Conservation (phyloP, 2,888 invertebrate genomes). For the Hirtodrosophila cameraria region DNA sequence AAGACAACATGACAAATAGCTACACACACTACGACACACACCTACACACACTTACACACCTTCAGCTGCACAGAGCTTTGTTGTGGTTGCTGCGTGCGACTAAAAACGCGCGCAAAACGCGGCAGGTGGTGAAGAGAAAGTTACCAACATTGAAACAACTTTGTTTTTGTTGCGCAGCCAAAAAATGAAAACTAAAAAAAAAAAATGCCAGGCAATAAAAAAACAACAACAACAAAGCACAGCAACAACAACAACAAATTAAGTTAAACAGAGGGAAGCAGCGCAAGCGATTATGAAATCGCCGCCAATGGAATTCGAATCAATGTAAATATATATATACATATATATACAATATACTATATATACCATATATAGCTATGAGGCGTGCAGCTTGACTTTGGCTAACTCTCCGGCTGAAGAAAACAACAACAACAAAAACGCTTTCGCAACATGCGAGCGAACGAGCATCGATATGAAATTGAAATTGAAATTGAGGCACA, state of each 20-base stretch:
- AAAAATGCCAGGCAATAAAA: constrained; percentile 55
- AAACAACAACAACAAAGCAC: constrained; percentile 32
- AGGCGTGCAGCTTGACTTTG: constrained; percentile 58
- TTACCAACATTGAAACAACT: constrained; percentile 76
- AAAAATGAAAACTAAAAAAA: constrained; percentile 52
- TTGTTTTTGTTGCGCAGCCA: constrained; percentile 49
- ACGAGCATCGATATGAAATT: too few species aligned
- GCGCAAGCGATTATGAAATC: constrained; percentile 71
- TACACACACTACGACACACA: neutral
- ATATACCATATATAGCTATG: constrained; percentile 25
- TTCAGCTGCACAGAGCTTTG: constrained; percentile 2
- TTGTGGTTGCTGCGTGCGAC: constrained; percentile 42
- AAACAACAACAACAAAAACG: constrained; percentile 26
- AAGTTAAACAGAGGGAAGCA: constrained; percentile 57
- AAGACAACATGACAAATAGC: constrained; percentile 38
- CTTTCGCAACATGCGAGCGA: constrained; percentile 62
- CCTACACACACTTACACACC: neutral
- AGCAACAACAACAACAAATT: constrained; percentile 51
- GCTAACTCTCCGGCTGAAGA: constrained; percentile 35
- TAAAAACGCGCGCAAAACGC: constrained; percentile 53
- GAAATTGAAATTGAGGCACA: constrained; percentile 42
- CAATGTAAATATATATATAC: constrained; percentile 57
- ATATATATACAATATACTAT: neutral
- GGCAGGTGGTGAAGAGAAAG: constrained; percentile 79
- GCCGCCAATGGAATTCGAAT: constrained; percentile 75